Conservation (phyloP, 2,113 vertebrate genomes). For the Chaetodon trifascialis region DNA sequence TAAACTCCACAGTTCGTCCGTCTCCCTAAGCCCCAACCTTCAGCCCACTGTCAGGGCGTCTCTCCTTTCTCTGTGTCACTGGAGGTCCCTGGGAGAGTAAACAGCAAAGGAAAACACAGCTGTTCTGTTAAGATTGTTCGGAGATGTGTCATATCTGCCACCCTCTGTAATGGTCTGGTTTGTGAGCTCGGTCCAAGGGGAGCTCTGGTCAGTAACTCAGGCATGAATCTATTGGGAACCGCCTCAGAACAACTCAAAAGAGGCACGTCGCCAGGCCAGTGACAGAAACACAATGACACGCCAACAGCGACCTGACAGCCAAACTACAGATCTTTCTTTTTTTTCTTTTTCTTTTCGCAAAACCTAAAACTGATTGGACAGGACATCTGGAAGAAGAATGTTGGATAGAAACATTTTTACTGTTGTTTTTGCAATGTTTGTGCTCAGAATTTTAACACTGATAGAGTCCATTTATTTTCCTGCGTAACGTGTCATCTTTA, state of each 20-base stretch:
- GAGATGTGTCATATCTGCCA: conserved; percentile 90
- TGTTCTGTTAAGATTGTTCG: conserved; percentile 91
- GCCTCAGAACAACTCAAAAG: conserved; percentile 62
- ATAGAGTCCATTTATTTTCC: conserved; percentile 38
- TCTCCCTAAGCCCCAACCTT: conserved; percentile 70
- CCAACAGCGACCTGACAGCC: conserved; percentile 60
- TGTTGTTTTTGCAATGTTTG: conserved; percentile 18
- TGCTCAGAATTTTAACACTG: conserved; percentile 10
- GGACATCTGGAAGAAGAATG: conserved; percentile 57
- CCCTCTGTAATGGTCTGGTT: conserved; percentile 79
- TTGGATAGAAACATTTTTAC: conserved; percentile 29
- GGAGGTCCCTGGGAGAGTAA: conserved; percentile 85
- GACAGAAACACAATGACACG: conserved; percentile 63
- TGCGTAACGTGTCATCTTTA: conserved; percentile 33
- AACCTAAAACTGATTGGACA: conserved; percentile 42
- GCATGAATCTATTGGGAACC: conserved; percentile 77
- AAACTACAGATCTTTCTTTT: conserved; percentile 42
- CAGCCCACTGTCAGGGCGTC: conserved; percentile 64
- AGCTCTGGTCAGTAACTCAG: conserved; percentile 74
- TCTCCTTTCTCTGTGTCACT: conserved; percentile 87
- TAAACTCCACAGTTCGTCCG: conserved; percentile 85
- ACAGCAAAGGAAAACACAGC: conserved; percentile 95
- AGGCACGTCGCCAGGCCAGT: conserved; percentile 53
- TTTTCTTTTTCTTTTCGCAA: conserved; percentile 11
- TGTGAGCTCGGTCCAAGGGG: conserved; percentile 74